phyloP scores from a whole-genome alignment of 2,113 vertebrate species.

The Gavialis gangeticus region DNA sequence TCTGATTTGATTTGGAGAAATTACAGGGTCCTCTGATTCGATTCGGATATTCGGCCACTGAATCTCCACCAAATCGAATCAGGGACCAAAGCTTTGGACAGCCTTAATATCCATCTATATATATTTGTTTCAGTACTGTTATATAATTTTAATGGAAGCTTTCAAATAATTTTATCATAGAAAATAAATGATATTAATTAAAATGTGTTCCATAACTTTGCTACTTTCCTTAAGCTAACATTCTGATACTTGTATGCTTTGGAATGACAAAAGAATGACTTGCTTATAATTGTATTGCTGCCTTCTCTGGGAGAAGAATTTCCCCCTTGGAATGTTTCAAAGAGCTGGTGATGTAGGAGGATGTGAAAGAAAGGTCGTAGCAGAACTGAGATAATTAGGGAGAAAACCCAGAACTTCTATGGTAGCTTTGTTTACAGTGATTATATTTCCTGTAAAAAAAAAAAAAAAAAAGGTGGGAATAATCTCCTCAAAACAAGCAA shows the following conservation, averaged over 20 bases:
- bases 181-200: background rate
- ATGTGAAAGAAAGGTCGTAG: background rate
- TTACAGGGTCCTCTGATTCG: too few species aligned
- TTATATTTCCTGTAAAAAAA: background rate
- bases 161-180: background rate
- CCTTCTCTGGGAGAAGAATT: background rate
- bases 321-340: background rate
- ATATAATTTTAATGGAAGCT: background rate
- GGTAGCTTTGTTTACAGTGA: background rate
- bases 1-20: too few species aligned
- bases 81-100: too few species aligned
- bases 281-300: fast-evolving
- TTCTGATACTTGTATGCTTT: background rate
- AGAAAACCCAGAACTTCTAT: background rate
- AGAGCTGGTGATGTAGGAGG: background rate
- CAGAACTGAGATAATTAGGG: background rate
- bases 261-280: background rate
- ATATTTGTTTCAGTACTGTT: background rate
- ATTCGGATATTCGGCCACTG: too few species aligned
- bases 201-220: background rate
- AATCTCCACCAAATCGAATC: too few species aligned
- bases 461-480: too few species aligned
- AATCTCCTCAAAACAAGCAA: too few species aligned
- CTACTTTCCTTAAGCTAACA: background rate
- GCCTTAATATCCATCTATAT: background rate